Evolutionary conservation across 2,797 vertebrate species (phyloP).

Genomic region (Acanthurus lineatus): DNA sequence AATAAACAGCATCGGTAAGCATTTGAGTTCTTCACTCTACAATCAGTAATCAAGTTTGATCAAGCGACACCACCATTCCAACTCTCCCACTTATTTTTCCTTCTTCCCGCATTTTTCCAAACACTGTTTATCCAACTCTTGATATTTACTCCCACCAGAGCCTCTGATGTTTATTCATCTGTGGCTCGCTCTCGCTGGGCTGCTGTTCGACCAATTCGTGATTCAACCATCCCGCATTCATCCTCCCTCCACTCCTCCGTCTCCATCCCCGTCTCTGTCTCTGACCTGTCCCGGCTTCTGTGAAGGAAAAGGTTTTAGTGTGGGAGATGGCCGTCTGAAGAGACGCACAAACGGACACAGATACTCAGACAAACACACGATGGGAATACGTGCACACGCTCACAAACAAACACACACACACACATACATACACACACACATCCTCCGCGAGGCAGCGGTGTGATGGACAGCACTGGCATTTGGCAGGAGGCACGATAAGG

Average conservation of each 20-base stretch:
- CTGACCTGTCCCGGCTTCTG: conserved; percentile 69
- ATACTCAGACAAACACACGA: conserved; percentile 1
- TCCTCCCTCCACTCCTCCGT: conserved; percentile 59
- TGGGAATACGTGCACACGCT: not conserved
- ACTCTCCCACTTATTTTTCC: conserved; percentile 1
- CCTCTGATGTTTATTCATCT: conserved; percentile 60
- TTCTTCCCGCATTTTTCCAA: conserved; percentile 28
- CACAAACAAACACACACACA: conserved; percentile 35
- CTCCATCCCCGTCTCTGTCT: conserved; percentile 59
- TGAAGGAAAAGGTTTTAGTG: conserved; percentile 65
- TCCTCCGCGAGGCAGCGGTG: conserved; percentile 55
- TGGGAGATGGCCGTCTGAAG: conserved; percentile 71
- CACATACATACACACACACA: conserved; percentile 24
- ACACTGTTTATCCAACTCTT: conserved; percentile 35
- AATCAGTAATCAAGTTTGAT: conserved; percentile 26
- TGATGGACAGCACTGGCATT: conserved; percentile 88
- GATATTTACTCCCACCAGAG: conserved; percentile 48
- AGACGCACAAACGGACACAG: conserved; percentile 45
- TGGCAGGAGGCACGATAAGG: conserved; percentile 83
- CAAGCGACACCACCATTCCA: conserved; percentile 10
- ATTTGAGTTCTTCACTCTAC: conserved; percentile 17
- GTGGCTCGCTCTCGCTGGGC: conserved; percentile 36
- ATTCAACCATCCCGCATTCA: conserved; percentile 67
- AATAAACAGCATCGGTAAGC: not conserved
- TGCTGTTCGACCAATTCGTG: conserved; percentile 45